Base-by-base conservation (phyloP, 30 jellyfish, hydroid and myxozoan genomes). In the Aurelia sp. region DNA sequence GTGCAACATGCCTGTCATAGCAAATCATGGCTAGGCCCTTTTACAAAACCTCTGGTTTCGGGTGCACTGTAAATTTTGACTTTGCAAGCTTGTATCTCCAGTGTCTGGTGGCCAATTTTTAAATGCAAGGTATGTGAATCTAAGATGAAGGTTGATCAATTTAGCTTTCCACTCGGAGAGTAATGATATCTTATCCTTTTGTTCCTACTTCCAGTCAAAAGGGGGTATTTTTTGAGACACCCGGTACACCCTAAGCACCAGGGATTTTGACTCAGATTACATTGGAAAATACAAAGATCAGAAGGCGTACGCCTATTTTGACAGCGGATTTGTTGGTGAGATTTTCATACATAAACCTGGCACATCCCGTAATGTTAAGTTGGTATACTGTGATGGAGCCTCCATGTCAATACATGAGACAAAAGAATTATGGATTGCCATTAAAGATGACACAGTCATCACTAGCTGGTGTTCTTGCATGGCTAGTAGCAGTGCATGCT, bases 341-440 rank as follows among this genome's bases (percentile, higher is more conserved):
- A 22, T 86, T 22, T 31, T 66, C 33, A 63, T 66, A 9, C 38
- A 8, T 51, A 65, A 81, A 48, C 71, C 64, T 16, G 67, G 59
- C 13, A 27, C 63, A 52, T 53, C 17, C 66, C n/a, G 50, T 67
- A 76, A 55, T 63, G 27, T 55, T 63, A 74, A 40, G 30, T 59
- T 85, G 75, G 60, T 77, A 31, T 85, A 74, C 57, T 78, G 92
- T 52, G 35, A 55, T 67, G 97, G 83, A 22, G 89, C 84, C 60
- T 88, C 92, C 1, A 62, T 20, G 79, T 4, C 62, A 7, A 63
- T 88, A 22, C 57, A 80, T 47, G 92, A 88, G 60, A 17, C 67
- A 20, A 88, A 80, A 72, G 72, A 55, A 67, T 78, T 88, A 17
- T 88, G 97, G 97, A 88, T 88, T 66, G 97, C 93, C 21, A 59